Percentiles rank a stretch among this genome's conserved stretches.
These are phyloP conservation scores for Pegoplata infirma DNA, from an alignment of 2,888 invertebrate species.

Conservation along the genomic window DNA sequence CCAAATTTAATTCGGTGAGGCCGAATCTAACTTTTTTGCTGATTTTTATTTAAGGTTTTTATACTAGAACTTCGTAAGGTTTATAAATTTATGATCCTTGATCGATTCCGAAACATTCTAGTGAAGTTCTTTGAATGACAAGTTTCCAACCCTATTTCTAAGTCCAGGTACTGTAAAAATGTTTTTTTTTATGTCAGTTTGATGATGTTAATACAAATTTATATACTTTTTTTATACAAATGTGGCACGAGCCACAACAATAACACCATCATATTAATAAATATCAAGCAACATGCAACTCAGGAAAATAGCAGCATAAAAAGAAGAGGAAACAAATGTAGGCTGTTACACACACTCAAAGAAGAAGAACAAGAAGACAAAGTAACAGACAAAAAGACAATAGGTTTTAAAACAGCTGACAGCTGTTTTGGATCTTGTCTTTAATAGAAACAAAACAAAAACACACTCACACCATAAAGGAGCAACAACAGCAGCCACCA, in stretches of 20 bases:
- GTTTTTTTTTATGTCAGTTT: not conserved
- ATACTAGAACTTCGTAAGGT: too few relatives aligned
- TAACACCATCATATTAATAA: conserved; percentile 23
- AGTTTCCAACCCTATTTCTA: too few relatives aligned
- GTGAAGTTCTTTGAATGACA: too few relatives aligned
- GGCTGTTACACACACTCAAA: conserved; percentile 30
- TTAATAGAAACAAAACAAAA: not conserved
- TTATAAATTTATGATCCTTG: too few relatives aligned
- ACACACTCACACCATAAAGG: too few relatives aligned
- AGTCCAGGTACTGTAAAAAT: too few relatives aligned
- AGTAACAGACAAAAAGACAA: conserved; percentile 13
- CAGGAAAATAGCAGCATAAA: conserved; percentile 13
- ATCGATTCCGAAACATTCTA: too few relatives aligned
- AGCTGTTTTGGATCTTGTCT: conserved; percentile 59
- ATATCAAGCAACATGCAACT: conserved; percentile 23
- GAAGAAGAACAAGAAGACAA: not conserved
- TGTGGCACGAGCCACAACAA: not conserved
- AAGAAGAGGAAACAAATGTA: conserved; percentile 41
- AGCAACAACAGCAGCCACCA: conserved; percentile 37
- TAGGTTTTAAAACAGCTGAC: conserved; percentile 61
- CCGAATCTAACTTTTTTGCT: too few relatives aligned
- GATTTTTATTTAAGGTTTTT: too few relatives aligned
- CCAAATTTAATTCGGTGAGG: too few relatives aligned
- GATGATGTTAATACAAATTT: not conserved
- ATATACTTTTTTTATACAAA: not conserved